Conservation (phyloP, 2,797 vertebrate species). For the Loriculus beryllinus region DNA sequence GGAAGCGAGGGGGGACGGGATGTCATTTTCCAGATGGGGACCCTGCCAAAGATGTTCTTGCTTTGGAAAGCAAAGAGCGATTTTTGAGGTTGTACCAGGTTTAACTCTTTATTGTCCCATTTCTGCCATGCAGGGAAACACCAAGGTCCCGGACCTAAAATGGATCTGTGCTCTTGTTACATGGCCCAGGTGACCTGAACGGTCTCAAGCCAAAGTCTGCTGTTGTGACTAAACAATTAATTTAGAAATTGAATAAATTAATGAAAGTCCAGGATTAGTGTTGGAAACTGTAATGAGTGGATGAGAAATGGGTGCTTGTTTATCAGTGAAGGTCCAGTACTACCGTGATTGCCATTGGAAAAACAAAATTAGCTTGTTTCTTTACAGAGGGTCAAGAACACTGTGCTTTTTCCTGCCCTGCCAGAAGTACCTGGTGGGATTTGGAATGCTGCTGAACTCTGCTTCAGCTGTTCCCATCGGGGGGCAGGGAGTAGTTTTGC, state of each 20-base stretch:
- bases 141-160: not conserved
- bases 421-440: not conserved
- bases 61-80: not conserved
- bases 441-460: not conserved
- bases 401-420: not conserved
- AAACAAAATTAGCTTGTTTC: not conserved
- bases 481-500: not conserved
- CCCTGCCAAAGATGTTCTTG: slow-evolving; percentile 50
- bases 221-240: not conserved
- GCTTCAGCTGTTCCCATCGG: not conserved
- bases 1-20: not conserved
- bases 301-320: not conserved
- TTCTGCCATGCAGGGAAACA: not conserved
- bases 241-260: not conserved
- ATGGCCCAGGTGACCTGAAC: not conserved
- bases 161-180: not conserved
- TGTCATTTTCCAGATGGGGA: slow-evolving; percentile 51
- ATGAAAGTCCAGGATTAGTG: not conserved
- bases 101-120: slow-evolving; percentile 33
- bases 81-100: slow-evolving; percentile 15
- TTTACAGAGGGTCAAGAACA: not conserved
- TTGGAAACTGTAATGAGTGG: not conserved
- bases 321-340: not conserved
- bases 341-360: not conserved
- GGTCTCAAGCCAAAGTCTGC: not conserved